These are phyloP conservation scores for Zalophus californianus DNA, from an alignment of 2,797 vertebrate species.

Conservation along the genomic window DNA sequence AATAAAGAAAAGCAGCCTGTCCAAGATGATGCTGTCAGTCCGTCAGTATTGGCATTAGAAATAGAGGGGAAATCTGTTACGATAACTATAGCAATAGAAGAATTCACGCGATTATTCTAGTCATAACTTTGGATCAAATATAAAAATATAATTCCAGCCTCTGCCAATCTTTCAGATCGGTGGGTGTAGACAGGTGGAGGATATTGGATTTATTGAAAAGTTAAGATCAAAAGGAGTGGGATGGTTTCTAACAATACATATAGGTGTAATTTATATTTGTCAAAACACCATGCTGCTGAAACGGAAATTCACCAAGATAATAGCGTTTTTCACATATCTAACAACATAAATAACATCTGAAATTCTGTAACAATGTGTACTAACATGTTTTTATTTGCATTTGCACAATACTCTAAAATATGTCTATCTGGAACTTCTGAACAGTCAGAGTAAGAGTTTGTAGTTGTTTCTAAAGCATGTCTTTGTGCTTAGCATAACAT, in stretches of 20 bases:
- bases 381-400: conserved; percentile 41
- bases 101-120: conserved; percentile 2
- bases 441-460: background rate
- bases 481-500: background rate
- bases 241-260: background rate
- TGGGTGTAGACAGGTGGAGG: background rate
- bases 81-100: background rate
- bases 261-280: background rate
- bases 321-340: background rate
- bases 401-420: conserved; percentile 5
- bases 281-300: background rate
- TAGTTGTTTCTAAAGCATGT: background rate
- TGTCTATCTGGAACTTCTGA: background rate
- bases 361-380: background rate
- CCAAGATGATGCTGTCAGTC: background rate
- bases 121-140: conserved; percentile 25
- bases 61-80: background rate
- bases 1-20: background rate
- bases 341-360: background rate
- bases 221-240: background rate
- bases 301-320: conserved; percentile 39
- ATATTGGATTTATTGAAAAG: conserved; percentile 25
- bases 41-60: background rate
- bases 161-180: background rate
- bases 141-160: background rate